Evolutionary conservation across 1,140 invertebrate genomes (phyloP).

Genomic region (Drosophila mojavensis): DNA sequence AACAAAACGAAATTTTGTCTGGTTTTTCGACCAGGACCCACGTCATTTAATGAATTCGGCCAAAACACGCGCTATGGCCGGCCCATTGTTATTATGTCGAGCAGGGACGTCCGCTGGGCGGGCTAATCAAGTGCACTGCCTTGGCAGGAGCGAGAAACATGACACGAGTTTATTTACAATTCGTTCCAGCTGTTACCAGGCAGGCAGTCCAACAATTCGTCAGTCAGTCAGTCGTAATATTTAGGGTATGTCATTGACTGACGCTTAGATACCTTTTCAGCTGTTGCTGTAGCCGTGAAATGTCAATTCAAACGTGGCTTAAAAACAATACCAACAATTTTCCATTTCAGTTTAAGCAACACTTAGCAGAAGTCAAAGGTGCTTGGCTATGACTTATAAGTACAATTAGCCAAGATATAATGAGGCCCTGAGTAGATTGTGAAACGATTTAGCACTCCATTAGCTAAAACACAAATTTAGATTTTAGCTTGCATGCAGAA

Average conservation of each 20-base stretch:
- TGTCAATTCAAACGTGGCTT: slow-evolving; percentile 50
- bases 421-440: not conserved
- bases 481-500: not conserved
- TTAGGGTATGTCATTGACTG: slow-evolving; percentile 1
- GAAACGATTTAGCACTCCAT: slow-evolving; percentile 8
- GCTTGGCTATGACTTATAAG: too few species aligned
- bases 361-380: not conserved
- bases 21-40: slow-evolving; percentile 31
- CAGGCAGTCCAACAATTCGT: not conserved
- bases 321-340: too few species aligned
- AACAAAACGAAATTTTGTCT: slow-evolving; percentile 15
- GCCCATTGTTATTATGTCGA: slow-evolving; percentile 41
- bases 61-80: slow-evolving; percentile 20
- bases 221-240: not conserved
- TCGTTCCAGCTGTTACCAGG: slow-evolving; percentile 25
- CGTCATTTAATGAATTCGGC: slow-evolving; percentile 63
- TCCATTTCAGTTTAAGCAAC: too few species aligned
- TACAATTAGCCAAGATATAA: slow-evolving; percentile 53
- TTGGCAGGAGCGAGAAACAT: slow-evolving; percentile 23
- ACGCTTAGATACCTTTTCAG: slow-evolving; percentile 32
- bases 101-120: slow-evolving; percentile 34
- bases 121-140: slow-evolving; percentile 72
- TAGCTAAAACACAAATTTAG: not conserved
- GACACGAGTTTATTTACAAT: slow-evolving; percentile 33
- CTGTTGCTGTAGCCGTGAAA: slow-evolving; percentile 40